Evolutionary conservation across 2,113 vertebrate genomes (phyloP).

Genomic region (rat (Rattus norvegicus)): DNA sequence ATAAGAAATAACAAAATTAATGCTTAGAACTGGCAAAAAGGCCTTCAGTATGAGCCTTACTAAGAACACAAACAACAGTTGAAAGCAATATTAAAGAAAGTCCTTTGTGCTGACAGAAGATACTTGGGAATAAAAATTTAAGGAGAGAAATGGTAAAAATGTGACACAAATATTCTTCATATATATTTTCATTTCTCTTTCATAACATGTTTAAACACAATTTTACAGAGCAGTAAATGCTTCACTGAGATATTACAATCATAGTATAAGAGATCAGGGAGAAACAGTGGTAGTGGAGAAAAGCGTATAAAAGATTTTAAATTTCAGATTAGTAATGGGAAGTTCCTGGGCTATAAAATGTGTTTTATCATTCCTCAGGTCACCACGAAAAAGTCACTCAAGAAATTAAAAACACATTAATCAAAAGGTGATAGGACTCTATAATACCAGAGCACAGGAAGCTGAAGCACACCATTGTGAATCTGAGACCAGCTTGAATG

Average conservation of each 20-base stretch:
- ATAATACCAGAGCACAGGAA: neutral
- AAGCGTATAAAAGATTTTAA: neutral
- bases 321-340: constrained; percentile 12
- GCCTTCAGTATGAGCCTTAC: neutral
- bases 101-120: neutral
- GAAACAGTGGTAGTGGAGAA: neutral
- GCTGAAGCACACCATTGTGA: neutral
- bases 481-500: neutral
- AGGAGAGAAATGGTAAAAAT: constrained; percentile 19
- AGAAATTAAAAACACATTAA: neutral
- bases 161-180: neutral
- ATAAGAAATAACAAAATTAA: neutral
- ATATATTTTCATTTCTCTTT: neutral
- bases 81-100: neutral
- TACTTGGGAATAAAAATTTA: neutral
- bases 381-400: neutral
- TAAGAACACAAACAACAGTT: neutral
- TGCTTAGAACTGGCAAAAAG: neutral
- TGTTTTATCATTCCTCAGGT: constrained; percentile 31
- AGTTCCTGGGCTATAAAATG: neutral
- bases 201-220: constrained; percentile 25
- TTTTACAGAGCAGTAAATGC: neutral
- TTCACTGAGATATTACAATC: neutral
- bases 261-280: neutral
- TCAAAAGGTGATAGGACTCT: neutral